Evolutionary conservation across 2,113 vertebrate species (phyloP), one percentile per base, ranked within the genome.

Genomic region (Neodon shergylaensis): DNA sequence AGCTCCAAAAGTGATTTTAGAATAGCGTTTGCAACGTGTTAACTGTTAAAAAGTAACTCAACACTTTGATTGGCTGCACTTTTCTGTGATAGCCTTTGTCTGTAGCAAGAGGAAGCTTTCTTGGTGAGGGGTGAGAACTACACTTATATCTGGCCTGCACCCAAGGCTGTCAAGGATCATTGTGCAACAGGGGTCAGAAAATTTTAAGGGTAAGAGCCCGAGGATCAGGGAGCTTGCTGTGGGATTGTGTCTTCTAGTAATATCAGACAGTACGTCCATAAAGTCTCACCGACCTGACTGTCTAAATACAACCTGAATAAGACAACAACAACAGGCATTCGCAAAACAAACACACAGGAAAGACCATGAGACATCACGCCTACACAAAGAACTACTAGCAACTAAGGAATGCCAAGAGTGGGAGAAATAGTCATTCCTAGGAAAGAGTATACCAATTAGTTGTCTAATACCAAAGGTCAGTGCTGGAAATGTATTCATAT

Each of bases 11-110:
- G 26, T 96, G 87, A 8, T 95, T 96, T 61, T 61, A 93, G 76
- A 94, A 96, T 78, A 83, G 77, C 1, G 68, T 70, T 85, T n/a
- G 89, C 85, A 94, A 36, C 19, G 52, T 87, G 54, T 44, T 92
- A 95, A 66, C 81, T 94, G 78, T 65, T 91, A 58, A 92, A 97
- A 97, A 47, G 39, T 65, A 84, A 66, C 26, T 42, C 58, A 31
- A 5, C 42, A 47, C 22, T 47, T 42, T 83, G 58, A 83, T 83
- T 31, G 54, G 81, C 31, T 42, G 58, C 65, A 61, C n/a, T 42
- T 42, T 42, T 42, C n/a, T 42, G 3, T 83, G 63, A 39, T 61
- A 0, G 54, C 39, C 22, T 61, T 83, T 61, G 12, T 7, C 33
- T 58, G 54, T 17, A 8, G 36, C 22, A 83, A 54, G 26, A 24